Evolutionary conservation across 1,140 invertebrate genomes (phyloP).

Genomic region (Drosophila azteca): DNA sequence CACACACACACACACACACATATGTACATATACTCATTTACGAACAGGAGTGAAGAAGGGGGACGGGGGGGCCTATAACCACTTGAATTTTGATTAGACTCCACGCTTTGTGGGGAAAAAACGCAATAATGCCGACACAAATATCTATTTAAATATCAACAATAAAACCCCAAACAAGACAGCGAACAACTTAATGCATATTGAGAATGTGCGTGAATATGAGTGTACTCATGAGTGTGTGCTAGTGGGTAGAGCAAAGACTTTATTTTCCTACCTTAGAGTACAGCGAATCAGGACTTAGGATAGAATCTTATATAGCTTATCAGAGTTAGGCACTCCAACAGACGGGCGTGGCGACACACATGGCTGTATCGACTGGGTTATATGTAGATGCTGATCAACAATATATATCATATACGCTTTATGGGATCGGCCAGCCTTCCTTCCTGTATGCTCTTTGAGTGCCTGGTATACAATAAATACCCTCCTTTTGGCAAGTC

Average conservation of each 20-base stretch:
- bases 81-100: conserved; percentile 40
- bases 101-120: background rate
- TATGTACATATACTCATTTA: background rate
- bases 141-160: conserved; percentile 49
- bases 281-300: no score
- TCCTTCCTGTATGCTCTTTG: no score
- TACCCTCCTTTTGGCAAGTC: no score
- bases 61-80: background rate
- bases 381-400: no score
- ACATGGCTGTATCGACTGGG: no score
- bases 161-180: conserved; percentile 44
- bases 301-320: no score
- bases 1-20: conserved; percentile 15
- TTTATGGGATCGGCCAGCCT: no score
- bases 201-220: conserved; percentile 16
- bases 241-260: background rate
- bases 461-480: no score
- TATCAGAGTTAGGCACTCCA: no score
- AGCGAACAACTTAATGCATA: conserved; percentile 55
- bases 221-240: background rate
- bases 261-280: no score
- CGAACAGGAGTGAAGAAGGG: background rate
- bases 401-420: no score
- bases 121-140: conserved; percentile 36
- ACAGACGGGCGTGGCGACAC: no score